phyloP scores from a whole-genome alignment of 2,797 vertebrate genomes.

The Gobio occitaniae region DNA sequence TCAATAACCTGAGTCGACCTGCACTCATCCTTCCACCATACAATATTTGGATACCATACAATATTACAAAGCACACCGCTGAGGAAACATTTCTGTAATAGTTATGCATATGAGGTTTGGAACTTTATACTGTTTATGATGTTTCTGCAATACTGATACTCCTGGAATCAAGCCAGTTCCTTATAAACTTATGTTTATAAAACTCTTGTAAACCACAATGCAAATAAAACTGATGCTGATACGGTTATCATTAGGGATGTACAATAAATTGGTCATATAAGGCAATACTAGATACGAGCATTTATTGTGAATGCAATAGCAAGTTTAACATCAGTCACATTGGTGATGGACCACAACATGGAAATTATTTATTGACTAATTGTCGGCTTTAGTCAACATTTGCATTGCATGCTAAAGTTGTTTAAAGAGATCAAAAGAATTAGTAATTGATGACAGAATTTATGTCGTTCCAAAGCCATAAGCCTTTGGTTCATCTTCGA shows the following conservation, averaged over 20 bases:
- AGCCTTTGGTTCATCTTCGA: neutral
- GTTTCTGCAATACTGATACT: neutral
- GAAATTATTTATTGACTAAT: neutral
- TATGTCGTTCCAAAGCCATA: neutral
- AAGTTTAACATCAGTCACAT: neutral
- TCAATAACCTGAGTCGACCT: neutral
- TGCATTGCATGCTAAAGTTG: neutral
- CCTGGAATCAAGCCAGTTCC: neutral
- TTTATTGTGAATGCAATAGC: neutral
- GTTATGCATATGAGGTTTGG: neutral
- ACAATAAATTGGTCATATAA: neutral
- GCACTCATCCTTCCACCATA: neutral
- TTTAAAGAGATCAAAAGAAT: neutral
- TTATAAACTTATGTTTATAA: neutral
- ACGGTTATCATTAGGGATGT: neutral
- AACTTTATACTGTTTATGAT: neutral
- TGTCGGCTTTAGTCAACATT: neutral
- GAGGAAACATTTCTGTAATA: neutral
- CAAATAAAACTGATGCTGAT: neutral
- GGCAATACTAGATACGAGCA: neutral
- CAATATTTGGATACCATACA: neutral
- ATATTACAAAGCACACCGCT: neutral
- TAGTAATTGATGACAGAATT: too few relatives aligned
- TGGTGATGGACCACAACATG: neutral
- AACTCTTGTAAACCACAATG: neutral